Base-by-base conservation (phyloP, 1,140 invertebrate genomes). In the Lasioglossum albipes region DNA sequence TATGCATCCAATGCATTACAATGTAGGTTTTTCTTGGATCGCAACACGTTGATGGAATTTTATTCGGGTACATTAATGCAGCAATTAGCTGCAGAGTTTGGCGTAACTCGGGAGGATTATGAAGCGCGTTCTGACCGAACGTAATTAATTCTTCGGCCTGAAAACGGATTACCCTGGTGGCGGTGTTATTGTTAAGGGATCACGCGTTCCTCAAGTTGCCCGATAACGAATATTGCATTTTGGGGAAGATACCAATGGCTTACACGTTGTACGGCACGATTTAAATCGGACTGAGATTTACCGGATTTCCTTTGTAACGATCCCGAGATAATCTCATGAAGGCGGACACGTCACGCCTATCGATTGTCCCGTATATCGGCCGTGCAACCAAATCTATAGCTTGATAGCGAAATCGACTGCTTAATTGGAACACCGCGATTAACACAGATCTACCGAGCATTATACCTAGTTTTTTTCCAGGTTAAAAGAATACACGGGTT, bases 281-380 rank as follows among this genome's bases (percentile, higher is more conserved):
- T 31, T 6, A 42, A 16, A 42, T 70, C 54, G 42, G 27, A 2
- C 18, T 2, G 20, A 61, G 52, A 69, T 9, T 41, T 22, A 42
- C 45, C 18, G 45, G 68, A 72, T 72, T 79, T 70, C 45, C 64
- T 36, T 13, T 57, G 22, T 42, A 72, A 79, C 41, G 68, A 79
- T 65, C 68, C 68, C 59, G 41, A 65, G 76, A 72, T 79, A 79
- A 79, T 79, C 76, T 79, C 9, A n/a, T 41, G 41, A 77, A 3
- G 18, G 41, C 12, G 57, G 20, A 49, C 67, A 70, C 66, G 75
- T 62, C 22, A 62, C 69, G 16, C 22, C 4, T 61, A 70, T 77
- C 66, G 76, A 79, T 79, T 49, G 61, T 45, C 7, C 45, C 12
- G 20, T 27, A 45, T 45, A 45, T 45, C 45, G 45, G 45, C 45